Evolutionary conservation across 2,888 invertebrate genomes (phyloP), one percentile per base, ranked within the genome.

Genomic region (Drosophila bunnanda): DNA sequence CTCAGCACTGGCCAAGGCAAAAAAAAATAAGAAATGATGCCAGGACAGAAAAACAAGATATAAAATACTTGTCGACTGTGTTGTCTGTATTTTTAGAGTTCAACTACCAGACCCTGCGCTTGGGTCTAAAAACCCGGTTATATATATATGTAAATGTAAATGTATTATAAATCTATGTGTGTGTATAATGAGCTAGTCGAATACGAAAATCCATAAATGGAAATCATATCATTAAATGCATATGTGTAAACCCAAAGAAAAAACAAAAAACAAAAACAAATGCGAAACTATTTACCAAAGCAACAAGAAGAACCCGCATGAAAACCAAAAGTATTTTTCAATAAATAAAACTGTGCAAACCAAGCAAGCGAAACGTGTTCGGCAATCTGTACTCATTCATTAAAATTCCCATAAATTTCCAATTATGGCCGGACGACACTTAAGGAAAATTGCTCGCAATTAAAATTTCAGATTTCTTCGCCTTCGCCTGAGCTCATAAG

Each of bases 201-300:
- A 75, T 41, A 52, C 61, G 17, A 57, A 50, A 68, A 44, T 64
- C 60, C 50, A 52, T 67, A 77, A 75, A 74, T 84, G 73, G 54
- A 88, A 82, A 66, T 75, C 82, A 87, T 82, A 83, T 85, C 83
- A 83, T 85, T 66, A 43, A 82, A 84, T 84, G 82, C 82, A 82
- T 87, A 87, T 83, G 80, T 85, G 62, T 79, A 61, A 71, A 68
- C 54, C 66, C 46, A 32, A 50, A 46, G 4, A 44, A 43, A n/a
- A 44, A 25, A 44, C 13, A 44, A 44, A n/a, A 44, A 25, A 8
- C 6, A 46, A 46, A 28, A 57, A 72, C 59, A 59, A 59, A 72
- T 65, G 62, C 72, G 67, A 73, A 75, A 79, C 70, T 79, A 87
- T 81, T 84, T 87, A 77, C 72, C 46, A 67, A 36, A 12, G 15